Evolutionary conservation across 2,797 vertebrate species (phyloP).

Genomic region (Allobates femoralis): DNA sequence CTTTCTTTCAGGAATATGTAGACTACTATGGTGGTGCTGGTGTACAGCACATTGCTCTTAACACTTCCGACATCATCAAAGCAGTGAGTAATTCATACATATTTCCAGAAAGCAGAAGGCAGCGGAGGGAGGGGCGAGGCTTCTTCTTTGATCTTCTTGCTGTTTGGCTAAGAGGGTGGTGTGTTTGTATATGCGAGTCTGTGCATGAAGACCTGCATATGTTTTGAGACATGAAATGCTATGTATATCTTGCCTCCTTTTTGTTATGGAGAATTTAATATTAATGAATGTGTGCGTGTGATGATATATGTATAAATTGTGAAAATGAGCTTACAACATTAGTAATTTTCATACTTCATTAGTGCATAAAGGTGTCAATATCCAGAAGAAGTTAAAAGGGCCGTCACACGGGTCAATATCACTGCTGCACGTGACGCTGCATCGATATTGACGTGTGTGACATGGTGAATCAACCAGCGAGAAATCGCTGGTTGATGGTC

Average conservation of each 20-base stretch:
- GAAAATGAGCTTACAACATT: neutral
- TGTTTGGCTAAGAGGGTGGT: constrained; percentile 60
- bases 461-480: no score
- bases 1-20: constrained; percentile 79
- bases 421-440: no score
- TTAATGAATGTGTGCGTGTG: constrained; percentile 20
- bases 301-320: constrained; percentile 17
- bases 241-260: constrained; percentile 36
- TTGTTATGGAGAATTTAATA: constrained; percentile 30
- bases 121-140: constrained; percentile 25
- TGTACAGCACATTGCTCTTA: constrained; percentile 85
- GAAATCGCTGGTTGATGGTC: no score
- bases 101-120: constrained; percentile 37
- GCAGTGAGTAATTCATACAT: constrained; percentile 72
- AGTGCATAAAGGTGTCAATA: neutral
- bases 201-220: constrained; percentile 55
- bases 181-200: constrained; percentile 56
- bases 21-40: constrained; percentile 84
- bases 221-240: constrained; percentile 39
- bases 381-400: no score
- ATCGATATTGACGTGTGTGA: no score
- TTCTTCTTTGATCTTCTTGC: constrained; percentile 48
- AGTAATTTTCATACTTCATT: neutral
- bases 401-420: no score
- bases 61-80: constrained; percentile 83